Evolutionary conservation across 2,113 vertebrate genomes (phyloP), one percentile per base, ranked within the genome.

Genomic region (Panthera tigris): DNA sequence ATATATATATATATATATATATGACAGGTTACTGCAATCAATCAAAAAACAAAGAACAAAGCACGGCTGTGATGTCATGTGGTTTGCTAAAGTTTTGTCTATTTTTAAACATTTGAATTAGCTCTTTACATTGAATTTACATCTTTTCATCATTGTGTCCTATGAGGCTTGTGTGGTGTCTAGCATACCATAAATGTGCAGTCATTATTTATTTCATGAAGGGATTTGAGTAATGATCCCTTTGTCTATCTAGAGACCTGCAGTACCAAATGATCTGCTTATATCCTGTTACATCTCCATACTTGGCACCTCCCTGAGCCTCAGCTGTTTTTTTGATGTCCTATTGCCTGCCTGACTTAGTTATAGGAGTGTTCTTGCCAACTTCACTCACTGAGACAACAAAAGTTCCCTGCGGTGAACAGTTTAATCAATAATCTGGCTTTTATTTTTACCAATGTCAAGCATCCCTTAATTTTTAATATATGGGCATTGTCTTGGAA

Each of bases 381-480:
- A 57, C 6, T 27, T 87, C n/a, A 31, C 10, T 91, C 50, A 86
- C 41, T 89, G 50, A 91, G 18, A 73, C 12, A 48, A 19, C 7
- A 88, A 11, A 7, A 89, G 71, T 45, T 6, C 31, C 71, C 65
- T 80, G 33, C 27, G 57, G 10, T 91, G 23, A 89, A 61, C 7
- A 15, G 15, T 89, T n/a, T 61, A 84, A 39, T 82, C 33, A 88
- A 45, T 52, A 89, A 41, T 78, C 4, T 71, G 18, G 21, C 5
- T 66, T 93, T 91, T 61, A n/a, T 66, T 95, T 96, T 96, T 10
- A 69, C 11, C 41, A n/a, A 39, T 90, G 14, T 19, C 39, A 85
- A n/a, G 14, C 25, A 61, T 36, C 16, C 41, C 33, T 94, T 66
- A 57, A 45, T 71, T 94, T 93, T 82, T 93, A 96, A 84, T 61